phyloP scores from a whole-genome alignment of 2,113 vertebrate genomes.

The Xiphias gladius region DNA sequence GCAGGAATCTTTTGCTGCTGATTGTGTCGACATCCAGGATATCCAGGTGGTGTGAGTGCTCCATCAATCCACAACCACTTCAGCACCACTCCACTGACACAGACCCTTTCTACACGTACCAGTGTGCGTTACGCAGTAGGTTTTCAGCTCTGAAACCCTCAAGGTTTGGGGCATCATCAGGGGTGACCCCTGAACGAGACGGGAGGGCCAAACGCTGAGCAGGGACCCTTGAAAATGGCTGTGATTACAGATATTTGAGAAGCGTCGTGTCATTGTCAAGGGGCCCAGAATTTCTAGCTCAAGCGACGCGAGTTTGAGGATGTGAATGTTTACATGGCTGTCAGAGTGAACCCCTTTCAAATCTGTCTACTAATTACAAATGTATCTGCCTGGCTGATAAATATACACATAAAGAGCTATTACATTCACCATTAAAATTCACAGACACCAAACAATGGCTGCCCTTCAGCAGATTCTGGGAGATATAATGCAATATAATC shows the following conservation, averaged over 20 bases:
- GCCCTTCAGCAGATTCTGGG: not conserved
- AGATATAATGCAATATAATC: not conserved
- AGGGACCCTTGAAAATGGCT: not conserved
- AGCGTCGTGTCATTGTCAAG: not conserved
- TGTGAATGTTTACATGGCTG: conserved; percentile 7
- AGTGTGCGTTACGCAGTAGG: not conserved
- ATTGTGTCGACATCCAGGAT: conserved; percentile 20
- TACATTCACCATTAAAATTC: conserved; percentile 14
- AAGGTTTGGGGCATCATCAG: not conserved
- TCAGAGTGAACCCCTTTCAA: not conserved
- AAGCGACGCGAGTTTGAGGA: not conserved
- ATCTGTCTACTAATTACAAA: not conserved
- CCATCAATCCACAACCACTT: not conserved
- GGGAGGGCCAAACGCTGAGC: not conserved
- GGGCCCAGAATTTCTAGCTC: not conserved
- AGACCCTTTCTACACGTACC: too few species aligned
- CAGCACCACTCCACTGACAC: not conserved
- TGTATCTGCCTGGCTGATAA: not conserved
- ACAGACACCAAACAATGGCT: conserved; percentile 4
- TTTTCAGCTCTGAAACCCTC: not conserved
- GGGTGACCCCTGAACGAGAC: not conserved
- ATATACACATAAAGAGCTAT: conserved; percentile 9
- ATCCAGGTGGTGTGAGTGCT: conserved; percentile 9
- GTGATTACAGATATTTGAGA: not conserved
- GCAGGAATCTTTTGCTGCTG: conserved; percentile 18